Conservation (phyloP, 2,113 vertebrate genomes). For the Platichthys stellatus region DNA sequence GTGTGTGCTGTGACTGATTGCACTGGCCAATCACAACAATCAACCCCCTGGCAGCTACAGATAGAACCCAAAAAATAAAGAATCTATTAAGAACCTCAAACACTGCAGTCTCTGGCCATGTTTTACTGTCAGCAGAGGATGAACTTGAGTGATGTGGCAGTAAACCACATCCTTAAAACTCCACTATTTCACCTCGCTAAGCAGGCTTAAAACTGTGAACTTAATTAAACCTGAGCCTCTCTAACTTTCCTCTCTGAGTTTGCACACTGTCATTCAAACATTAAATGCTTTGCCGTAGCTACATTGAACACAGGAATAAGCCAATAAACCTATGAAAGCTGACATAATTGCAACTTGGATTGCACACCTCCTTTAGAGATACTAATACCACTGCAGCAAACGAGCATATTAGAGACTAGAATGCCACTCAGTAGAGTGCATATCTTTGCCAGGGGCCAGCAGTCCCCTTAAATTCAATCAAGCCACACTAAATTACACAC, state of each 20-base stretch:
- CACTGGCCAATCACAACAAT: background rate
- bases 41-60: background rate
- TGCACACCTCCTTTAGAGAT: constrained; percentile 25
- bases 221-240: constrained; percentile 45
- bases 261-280: constrained; percentile 30
- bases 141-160: constrained; percentile 29
- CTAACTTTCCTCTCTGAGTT: constrained; percentile 24
- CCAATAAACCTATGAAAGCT: constrained; percentile 8
- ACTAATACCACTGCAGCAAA: constrained; percentile 8
- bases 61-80: background rate
- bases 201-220: constrained; percentile 32
- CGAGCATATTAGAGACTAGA: background rate
- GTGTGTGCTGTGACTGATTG: background rate
- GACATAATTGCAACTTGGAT: constrained; percentile 14
- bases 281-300: background rate
- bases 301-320: constrained; percentile 18
- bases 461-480: background rate
- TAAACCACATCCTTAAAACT: constrained; percentile 28
- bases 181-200: constrained; percentile 34
- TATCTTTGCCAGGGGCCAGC: background rate
- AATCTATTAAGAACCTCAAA: background rate
- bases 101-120: background rate
- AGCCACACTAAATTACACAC: background rate
- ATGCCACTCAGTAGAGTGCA: background rate
- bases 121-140: constrained; percentile 12